Base-by-base conservation (phyloP, 2,888 invertebrate species). In the Netelia melanura region DNA sequence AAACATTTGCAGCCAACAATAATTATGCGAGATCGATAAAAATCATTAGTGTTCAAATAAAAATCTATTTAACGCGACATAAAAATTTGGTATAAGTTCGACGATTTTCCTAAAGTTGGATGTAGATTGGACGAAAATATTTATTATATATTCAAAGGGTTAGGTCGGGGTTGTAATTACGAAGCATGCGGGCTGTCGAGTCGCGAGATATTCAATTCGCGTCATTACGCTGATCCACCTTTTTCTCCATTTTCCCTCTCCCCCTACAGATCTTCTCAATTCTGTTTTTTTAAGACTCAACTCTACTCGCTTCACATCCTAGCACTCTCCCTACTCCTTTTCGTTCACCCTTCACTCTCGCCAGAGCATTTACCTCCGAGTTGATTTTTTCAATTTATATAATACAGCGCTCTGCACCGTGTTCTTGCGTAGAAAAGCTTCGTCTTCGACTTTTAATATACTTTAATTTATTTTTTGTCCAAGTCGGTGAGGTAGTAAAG, bases 161-260 rank as follows among this genome's bases (percentile, higher is more conserved):
- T 72, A 58, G 9, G 68, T 5, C 54, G 72, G 65, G 72, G 48
- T 79, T 70, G 74, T 75, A 75, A 80, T 83, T 80, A 80, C 65
- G 75, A 70, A 80, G 58, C 75, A 79, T 67, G 54, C 56, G 78
- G 74, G 44, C 67, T 78, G 68, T 74, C 43, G 83, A 67, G 75
- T 75, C 65, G 83, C 38, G 65, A 65, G 64, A 79, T 79, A 80
- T 80, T 72, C 72, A 81, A 81, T 76, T 81, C 81, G 76, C 75
- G 75, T 81, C 81, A 81, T 81, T 81, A 76, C 81, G 76, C 70
- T 70, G 76, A 54, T 70, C 38, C 70, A 81, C 62, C 38, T 54
- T 44, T 23, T 58, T 61, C 67, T 72, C 52, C 54, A 52, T 54
- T 21, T 58, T 67, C 67, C 72, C 54, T 77, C 38, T 52, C 11